A percentile compares a stretch with the other conserved stretches of the same genome.
Evolutionary conservation across 2,888 invertebrate genomes (phyloP).

Genomic region (Cremastinae sp.): DNA sequence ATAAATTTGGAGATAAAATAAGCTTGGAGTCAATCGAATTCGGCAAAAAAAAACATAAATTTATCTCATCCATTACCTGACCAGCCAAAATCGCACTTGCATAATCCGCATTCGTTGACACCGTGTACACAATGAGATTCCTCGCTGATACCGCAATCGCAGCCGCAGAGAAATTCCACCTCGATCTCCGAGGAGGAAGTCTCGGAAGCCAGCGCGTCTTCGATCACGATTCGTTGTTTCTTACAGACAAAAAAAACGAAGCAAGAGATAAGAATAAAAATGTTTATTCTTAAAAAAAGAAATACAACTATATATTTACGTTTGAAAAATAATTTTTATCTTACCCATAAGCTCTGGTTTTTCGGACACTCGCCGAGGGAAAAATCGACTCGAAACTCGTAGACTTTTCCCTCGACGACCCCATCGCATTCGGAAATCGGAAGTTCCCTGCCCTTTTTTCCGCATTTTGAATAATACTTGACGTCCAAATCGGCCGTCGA

Average conservation of each 20-base stretch:
- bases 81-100: conserved; percentile 85
- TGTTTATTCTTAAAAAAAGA: conserved; percentile 10
- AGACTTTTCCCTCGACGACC: conserved; percentile 84
- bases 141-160: conserved; percentile 83
- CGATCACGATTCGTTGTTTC: conserved; percentile 84
- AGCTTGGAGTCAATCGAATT: conserved; percentile 1
- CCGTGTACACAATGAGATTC: conserved; percentile 81
- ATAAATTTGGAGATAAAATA: background rate
- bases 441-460: conserved; percentile 80
- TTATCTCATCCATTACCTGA: conserved; percentile 73
- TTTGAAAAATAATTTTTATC: conserved; percentile 26
- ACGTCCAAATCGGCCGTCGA: conserved; percentile 84
- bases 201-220: conserved; percentile 89
- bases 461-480: conserved; percentile 88
- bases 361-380: conserved; percentile 83
- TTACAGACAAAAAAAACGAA: conserved; percentile 63
- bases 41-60: background rate
- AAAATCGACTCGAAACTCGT: conserved; percentile 85
- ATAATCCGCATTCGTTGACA: conserved; percentile 85
- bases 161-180: conserved; percentile 88
- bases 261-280: conserved; percentile 27
- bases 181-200: conserved; percentile 84
- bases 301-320: background rate
- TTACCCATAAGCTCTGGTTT: conserved; percentile 81
- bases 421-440: conserved; percentile 84